phyloP scores from a whole-genome alignment of 64 coral and sea anemone genomes.

The Stylophora pistillata region DNA sequence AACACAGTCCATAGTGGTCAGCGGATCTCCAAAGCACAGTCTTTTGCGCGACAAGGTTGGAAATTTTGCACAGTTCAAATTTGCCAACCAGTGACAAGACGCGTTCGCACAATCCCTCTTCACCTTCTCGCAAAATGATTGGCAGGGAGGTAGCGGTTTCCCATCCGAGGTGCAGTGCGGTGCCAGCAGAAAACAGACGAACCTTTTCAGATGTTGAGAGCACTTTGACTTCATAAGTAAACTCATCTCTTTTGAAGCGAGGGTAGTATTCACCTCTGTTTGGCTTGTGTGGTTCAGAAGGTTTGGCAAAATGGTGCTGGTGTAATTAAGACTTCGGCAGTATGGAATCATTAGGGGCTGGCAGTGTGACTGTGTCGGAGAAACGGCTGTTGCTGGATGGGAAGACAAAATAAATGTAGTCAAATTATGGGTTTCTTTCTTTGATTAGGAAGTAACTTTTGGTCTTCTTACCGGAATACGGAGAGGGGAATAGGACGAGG shows the following conservation, averaged over 20 bases:
- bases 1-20: constrained; percentile 30
- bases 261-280: background rate
- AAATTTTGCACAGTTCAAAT: constrained; percentile 19
- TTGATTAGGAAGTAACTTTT: too few species aligned
- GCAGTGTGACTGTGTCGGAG: background rate
- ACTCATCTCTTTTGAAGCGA: background rate
- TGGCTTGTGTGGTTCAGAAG: constrained; percentile 20
- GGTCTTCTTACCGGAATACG: too few species aligned
- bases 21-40: constrained; percentile 35
- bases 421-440: background rate
- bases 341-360: constrained; percentile 3
- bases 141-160: constrained; percentile 15
- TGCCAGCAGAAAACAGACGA: constrained; percentile 1
- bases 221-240: background rate
- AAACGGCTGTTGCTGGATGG: background rate
- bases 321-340: constrained; percentile 23
- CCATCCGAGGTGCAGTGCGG: constrained; percentile 4
- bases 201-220: constrained; percentile 8
- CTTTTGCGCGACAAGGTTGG: constrained; percentile 4
- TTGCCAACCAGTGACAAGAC: background rate
- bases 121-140: constrained; percentile 30
- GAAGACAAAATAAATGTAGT: background rate
- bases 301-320: constrained; percentile 21
- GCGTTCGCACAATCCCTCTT: constrained; percentile 11
- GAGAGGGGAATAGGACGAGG: too few species aligned